Conservation (phyloP, 2,113 vertebrate genomes). For the Hystrix cristata region DNA sequence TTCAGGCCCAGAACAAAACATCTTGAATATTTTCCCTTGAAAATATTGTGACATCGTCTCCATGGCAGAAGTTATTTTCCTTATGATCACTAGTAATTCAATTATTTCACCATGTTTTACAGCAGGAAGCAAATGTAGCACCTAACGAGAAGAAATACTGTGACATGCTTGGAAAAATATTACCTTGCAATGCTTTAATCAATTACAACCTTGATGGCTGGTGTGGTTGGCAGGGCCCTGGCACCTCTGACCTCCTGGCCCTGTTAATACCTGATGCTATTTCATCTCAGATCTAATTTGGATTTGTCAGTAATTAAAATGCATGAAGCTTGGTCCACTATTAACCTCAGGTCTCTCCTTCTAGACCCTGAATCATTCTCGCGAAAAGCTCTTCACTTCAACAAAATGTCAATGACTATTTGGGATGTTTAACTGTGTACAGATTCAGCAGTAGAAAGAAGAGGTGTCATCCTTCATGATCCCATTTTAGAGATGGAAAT, state of each 20-base stretch:
- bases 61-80: slow-evolving; percentile 59
- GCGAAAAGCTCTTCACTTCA: slow-evolving; percentile 68
- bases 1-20: not conserved
- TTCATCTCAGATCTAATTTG: slow-evolving; percentile 87
- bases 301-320: slow-evolving; percentile 88
- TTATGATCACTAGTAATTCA: slow-evolving; percentile 77
- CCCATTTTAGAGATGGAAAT: not conserved
- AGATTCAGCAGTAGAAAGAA: not conserved
- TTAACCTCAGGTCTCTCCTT: slow-evolving; percentile 79
- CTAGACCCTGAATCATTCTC: slow-evolving; percentile 59
- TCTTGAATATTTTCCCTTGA: slow-evolving; percentile 38
- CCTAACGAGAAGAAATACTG: slow-evolving; percentile 75
- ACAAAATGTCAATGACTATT: slow-evolving; percentile 9
- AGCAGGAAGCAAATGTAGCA: slow-evolving; percentile 78
- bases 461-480: not conserved
- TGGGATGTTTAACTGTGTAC: not conserved
- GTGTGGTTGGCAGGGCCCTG: slow-evolving; percentile 64
- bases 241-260: slow-evolving; percentile 74
- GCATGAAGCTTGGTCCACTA: slow-evolving; percentile 55
- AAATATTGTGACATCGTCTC: slow-evolving; percentile 60
- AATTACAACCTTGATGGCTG: slow-evolving; percentile 76
- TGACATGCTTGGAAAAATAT: slow-evolving; percentile 78
- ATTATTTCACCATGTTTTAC: slow-evolving; percentile 83
- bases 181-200: slow-evolving; percentile 85
- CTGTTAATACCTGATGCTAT: slow-evolving; percentile 71